phyloP scores from a whole-genome alignment of 2,888 invertebrate species.

The Idaea aversata region DNA sequence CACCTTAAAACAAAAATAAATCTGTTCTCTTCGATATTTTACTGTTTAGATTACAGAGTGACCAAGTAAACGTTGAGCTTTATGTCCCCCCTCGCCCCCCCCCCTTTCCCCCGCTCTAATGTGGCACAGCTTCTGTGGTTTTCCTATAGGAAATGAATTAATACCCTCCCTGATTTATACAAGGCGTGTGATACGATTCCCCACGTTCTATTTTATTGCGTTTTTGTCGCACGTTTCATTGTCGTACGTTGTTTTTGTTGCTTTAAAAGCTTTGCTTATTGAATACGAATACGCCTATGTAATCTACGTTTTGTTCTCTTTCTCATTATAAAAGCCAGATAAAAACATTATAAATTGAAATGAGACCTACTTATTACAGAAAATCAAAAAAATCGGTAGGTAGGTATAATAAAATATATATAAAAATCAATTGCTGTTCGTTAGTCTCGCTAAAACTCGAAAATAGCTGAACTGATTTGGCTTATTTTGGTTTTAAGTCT shows the following conservation, averaged over 20 bases:
- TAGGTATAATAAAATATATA: too few relatives aligned
- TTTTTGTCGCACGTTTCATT: constrained; percentile 30
- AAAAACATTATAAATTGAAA: too few relatives aligned
- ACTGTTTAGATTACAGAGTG: background rate
- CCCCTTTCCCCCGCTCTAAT: background rate
- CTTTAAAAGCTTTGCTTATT: constrained; percentile 16
- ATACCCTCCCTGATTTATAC: constrained; percentile 58
- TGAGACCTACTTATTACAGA: too few relatives aligned
- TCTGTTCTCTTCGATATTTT: too few relatives aligned
- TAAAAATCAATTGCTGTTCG: too few relatives aligned
- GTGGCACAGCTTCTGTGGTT: constrained; percentile 18
- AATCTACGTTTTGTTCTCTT: too few relatives aligned
- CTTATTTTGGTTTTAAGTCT: too few relatives aligned
- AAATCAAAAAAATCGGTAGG: too few relatives aligned
- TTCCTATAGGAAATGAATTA: constrained; percentile 57
- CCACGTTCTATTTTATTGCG: constrained; percentile 23
- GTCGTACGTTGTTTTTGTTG: constrained; percentile 19
- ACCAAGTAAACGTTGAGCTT: background rate
- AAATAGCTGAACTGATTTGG: too few relatives aligned
- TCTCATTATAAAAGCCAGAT: too few relatives aligned
- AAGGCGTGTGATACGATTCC: constrained; percentile 45
- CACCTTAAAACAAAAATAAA: too few relatives aligned
- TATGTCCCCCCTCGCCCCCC: background rate
- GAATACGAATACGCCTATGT: constrained; percentile 10
- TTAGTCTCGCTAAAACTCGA: too few relatives aligned